Evolutionary conservation across 2,113 vertebrate species (phyloP), one percentile per base, ranked within the genome.

Genomic region (Acrocephalus arundinaceus): DNA sequence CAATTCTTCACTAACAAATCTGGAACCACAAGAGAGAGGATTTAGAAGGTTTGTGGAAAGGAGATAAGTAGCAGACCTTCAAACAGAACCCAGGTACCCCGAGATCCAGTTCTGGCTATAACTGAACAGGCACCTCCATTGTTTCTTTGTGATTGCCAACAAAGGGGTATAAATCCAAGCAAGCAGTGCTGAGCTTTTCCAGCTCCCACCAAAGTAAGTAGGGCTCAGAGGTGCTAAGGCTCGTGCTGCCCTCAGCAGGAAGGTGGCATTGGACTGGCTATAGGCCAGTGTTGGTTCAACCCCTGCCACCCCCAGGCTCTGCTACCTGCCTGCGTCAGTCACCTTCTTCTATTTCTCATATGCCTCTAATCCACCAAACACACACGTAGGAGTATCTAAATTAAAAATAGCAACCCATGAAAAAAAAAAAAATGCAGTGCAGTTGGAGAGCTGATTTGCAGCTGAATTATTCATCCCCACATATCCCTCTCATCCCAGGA

Each of bases 391-490:
- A 94, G 93, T 96, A 94, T 71, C 45, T 74, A 83, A 55, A 96
- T 91, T 93, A 93, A 96, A 95, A 96, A 95, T 95, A 96, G 93
- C 58, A 94, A 66, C 39, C 45, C 61, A 65, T 85, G 33, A 52
- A 72, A 86, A 77, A 87, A 77, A 87, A 35, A 35, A 88, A 90
- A 76, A 37, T 77, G 49, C 33, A 85, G 45, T 76, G 93, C 72
- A 84, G 79, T 82, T 37, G 1, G 75, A 77, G 85, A 89, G 41
- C 80, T 93, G 90, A 88, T 86, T 71, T 87, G 74, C 59, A 71
- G 82, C 76, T 84, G 88, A 97, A 84, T 95, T 96, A 96, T 96
- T 91, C 92, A 96, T 96, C 76, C 52, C 51, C 27, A 61, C 11
- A 11, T 66, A 83, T 74, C 61, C 55, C 23, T 73, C 71, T 86